Percentiles rank a stretch among this genome's conserved stretches.
Conservation (phyloP, 1,140 invertebrate genomes). For the Eumeta japonica region DNA sequence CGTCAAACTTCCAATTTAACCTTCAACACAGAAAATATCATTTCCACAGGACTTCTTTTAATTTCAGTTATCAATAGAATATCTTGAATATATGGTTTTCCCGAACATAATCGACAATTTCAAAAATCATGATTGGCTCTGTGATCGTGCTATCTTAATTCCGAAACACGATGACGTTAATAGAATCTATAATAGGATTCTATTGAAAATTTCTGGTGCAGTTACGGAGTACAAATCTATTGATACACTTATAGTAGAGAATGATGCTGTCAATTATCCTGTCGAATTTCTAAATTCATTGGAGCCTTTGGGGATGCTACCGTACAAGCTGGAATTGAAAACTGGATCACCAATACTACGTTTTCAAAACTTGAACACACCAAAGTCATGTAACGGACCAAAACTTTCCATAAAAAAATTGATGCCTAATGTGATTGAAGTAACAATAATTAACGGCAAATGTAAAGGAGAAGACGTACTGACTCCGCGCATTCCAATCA, state of each 20-base stretch:
- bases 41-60: conserved; percentile 17
- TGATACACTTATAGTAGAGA: conserved; percentile 19
- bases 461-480: conserved; percentile 21
- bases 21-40: conserved; percentile 9
- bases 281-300: conserved; percentile 23
- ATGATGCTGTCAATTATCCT: conserved; percentile 23
- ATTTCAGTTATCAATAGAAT: no score
- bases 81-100: no score
- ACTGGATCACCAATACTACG: conserved; percentile 21
- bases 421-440: conserved; percentile 22
- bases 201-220: no score
- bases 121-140: no score
- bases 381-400: conserved; percentile 48
- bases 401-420: conserved; percentile 36
- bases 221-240: conserved; percentile 23
- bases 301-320: conserved; percentile 26
- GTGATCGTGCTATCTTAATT: no score
- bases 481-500: conserved; percentile 19
- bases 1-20: conserved; percentile 20
- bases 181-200: no score
- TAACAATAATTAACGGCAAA: conserved; percentile 18
- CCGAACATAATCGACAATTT: no score
- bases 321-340: conserved; percentile 32
- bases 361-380: conserved; percentile 36
- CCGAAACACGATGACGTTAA: no score